Evolutionary conservation across 2,888 invertebrate species (phyloP).

Genomic region (Erannis defoliaria): DNA sequence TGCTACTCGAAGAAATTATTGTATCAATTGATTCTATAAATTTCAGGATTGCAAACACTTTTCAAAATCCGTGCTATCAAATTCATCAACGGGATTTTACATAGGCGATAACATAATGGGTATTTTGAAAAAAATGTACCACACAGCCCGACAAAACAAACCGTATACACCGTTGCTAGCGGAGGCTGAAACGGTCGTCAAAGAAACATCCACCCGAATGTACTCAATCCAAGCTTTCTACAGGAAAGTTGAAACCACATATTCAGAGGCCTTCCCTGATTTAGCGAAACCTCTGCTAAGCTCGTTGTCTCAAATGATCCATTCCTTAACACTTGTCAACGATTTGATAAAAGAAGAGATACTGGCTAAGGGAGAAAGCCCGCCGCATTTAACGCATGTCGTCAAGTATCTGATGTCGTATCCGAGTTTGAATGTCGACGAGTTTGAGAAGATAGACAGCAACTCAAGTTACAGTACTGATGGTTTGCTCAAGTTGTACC

Average conservation of each 20-base stretch:
- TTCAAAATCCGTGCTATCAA: slow-evolving; percentile 72
- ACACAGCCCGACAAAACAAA: slow-evolving; percentile 48
- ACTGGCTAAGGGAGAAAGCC: slow-evolving; percentile 67
- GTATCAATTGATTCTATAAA: slow-evolving; percentile 27
- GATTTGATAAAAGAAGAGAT: slow-evolving; percentile 80
- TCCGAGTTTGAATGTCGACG: slow-evolving; percentile 64
- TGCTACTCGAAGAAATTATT: too few relatives aligned
- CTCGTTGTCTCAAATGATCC: slow-evolving; percentile 89
- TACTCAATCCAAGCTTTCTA: slow-evolving; percentile 86
- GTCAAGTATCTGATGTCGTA: slow-evolving; percentile 83
- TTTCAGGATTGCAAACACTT: slow-evolving; percentile 83
- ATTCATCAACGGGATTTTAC: slow-evolving; percentile 6
- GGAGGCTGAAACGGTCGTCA: slow-evolving; percentile 64
- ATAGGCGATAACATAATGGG: slow-evolving; percentile 46
- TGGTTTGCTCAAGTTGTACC: slow-evolving; percentile 17
- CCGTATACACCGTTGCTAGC: slow-evolving; percentile 48
- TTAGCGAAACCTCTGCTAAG: slow-evolving; percentile 90
- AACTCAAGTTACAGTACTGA: slow-evolving; percentile 5
- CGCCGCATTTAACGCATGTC: slow-evolving; percentile 56
- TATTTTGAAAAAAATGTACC: slow-evolving; percentile 56
- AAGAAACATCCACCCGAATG: slow-evolving; percentile 82
- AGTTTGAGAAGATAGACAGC: slow-evolving; percentile 7
- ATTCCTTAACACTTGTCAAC: slow-evolving; percentile 87
- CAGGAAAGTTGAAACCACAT: slow-evolving; percentile 83
- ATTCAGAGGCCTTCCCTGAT: slow-evolving; percentile 91